Evolutionary conservation across 2,888 invertebrate species (phyloP).

Genomic region (Drosophila parthenogenetica): DNA sequence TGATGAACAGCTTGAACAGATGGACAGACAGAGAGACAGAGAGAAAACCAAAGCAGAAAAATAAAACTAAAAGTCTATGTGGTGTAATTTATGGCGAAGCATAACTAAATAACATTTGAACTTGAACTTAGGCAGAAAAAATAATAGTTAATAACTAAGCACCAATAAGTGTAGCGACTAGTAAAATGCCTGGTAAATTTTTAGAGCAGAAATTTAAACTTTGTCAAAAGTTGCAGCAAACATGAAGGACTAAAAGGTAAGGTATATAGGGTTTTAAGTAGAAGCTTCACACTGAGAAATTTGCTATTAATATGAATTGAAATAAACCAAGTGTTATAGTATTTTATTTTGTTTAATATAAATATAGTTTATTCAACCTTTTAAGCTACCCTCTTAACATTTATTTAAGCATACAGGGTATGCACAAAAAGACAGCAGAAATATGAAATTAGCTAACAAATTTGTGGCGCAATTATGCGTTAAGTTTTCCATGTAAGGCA

Average conservation of each 20-base stretch:
- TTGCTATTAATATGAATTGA: too few species aligned
- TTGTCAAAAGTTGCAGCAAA: background rate
- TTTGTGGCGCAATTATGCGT: slow-evolving; percentile 76
- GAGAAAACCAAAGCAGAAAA: slow-evolving; percentile 16
- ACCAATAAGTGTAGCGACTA: slow-evolving; percentile 10
- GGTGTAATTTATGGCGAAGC: slow-evolving; percentile 46
- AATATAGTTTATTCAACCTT: too few species aligned
- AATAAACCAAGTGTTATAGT: too few species aligned
- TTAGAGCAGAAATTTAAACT: background rate
- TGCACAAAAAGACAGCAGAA: slow-evolving; percentile 20
- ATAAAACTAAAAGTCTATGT: slow-evolving; percentile 43
- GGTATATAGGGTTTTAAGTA: too few species aligned
- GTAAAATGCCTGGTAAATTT: background rate
- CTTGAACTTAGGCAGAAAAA: slow-evolving; percentile 63
- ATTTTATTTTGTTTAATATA: too few species aligned
- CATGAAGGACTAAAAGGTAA: too few species aligned
- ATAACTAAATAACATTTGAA: slow-evolving; percentile 62
- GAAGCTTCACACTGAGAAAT: too few species aligned
- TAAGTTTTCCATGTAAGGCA: slow-evolving; percentile 49
- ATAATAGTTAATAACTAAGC: slow-evolving; percentile 15
- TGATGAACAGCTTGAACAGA: slow-evolving; percentile 54
- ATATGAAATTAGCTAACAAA: slow-evolving; percentile 67
- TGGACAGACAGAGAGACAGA: background rate
- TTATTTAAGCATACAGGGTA: slow-evolving; percentile 32
- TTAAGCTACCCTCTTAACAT: background rate